Evolutionary conservation across 2,888 invertebrate species (phyloP).

Genomic region (Chrysodeixis includens): DNA sequence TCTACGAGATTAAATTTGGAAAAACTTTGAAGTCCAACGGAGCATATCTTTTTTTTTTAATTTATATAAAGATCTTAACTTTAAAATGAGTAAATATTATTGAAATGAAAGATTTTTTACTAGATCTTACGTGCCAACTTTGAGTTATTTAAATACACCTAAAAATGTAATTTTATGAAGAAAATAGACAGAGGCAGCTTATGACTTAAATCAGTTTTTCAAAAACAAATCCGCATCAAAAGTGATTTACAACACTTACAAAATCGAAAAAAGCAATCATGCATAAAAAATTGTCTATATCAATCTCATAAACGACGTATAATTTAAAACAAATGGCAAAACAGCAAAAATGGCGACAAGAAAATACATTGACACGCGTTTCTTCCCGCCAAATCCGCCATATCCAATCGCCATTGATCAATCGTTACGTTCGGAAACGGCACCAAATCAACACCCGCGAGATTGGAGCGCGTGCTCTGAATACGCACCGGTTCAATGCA

Average conservation of each 20-base stretch:
- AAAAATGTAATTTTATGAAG: too few relatives aligned
- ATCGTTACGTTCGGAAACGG: constrained; percentile 71
- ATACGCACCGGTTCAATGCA: constrained; percentile 73
- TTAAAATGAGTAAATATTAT: too few relatives aligned
- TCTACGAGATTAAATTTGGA: background rate
- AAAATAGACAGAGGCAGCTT: too few relatives aligned
- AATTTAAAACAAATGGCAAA: constrained; percentile 46
- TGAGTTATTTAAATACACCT: too few relatives aligned
- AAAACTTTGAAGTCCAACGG: background rate
- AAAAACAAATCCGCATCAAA: background rate
- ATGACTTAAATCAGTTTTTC: background rate
- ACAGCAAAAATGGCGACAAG: constrained; percentile 42
- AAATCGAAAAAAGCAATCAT: constrained; percentile 30
- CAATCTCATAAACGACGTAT: constrained; percentile 42
- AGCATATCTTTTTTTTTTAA: background rate
- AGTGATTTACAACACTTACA: constrained; percentile 2
- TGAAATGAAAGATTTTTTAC: background rate
- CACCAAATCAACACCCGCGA: constrained; percentile 77
- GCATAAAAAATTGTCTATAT: constrained; percentile 36
- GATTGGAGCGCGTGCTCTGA: constrained; percentile 83
- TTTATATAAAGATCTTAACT: background rate
- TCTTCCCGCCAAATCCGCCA: constrained; percentile 67
- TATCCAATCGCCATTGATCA: too few relatives aligned
- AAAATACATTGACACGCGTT: constrained; percentile 50
- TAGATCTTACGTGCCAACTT: background rate